Evolutionary conservation across 2,113 vertebrate genomes (phyloP).

Genomic region (Buteo buteo): DNA sequence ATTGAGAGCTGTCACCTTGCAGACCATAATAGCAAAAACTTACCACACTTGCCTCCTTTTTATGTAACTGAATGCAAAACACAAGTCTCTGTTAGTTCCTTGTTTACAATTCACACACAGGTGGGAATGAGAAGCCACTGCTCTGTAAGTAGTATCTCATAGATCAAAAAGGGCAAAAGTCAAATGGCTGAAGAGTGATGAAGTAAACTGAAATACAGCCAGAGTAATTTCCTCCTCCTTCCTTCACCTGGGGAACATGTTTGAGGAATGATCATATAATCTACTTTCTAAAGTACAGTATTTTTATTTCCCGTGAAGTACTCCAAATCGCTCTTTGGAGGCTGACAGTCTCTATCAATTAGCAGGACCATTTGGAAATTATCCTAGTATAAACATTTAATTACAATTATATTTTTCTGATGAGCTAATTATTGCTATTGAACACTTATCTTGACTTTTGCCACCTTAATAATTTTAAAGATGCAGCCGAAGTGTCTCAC

Average conservation of each 20-base stretch:
- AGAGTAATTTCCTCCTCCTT: not conserved
- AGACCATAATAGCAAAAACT: not conserved
- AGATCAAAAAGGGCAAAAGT: not conserved
- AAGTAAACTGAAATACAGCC: not conserved
- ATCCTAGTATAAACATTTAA: not conserved
- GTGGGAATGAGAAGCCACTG: not conserved
- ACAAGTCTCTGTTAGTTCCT: not conserved
- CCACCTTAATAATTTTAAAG: not conserved
- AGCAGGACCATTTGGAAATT: not conserved
- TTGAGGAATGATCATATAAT: not conserved
- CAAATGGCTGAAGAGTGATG: not conserved
- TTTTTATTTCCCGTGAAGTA: not conserved
- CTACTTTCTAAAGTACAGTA: not conserved
- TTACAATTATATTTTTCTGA: not conserved
- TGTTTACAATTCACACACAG: not conserved
- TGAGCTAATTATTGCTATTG: not conserved
- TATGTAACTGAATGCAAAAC: not conserved
- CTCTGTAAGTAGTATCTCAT: not conserved
- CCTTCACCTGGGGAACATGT: not conserved
- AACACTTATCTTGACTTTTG: not conserved
- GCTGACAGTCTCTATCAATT: not conserved
- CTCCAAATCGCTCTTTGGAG: not conserved
- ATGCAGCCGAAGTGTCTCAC: not conserved
- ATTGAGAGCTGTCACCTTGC: not conserved
- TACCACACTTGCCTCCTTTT: not conserved